phyloP scores from a whole-genome alignment of 2,113 vertebrate species.

The Carollia perspicillata region DNA sequence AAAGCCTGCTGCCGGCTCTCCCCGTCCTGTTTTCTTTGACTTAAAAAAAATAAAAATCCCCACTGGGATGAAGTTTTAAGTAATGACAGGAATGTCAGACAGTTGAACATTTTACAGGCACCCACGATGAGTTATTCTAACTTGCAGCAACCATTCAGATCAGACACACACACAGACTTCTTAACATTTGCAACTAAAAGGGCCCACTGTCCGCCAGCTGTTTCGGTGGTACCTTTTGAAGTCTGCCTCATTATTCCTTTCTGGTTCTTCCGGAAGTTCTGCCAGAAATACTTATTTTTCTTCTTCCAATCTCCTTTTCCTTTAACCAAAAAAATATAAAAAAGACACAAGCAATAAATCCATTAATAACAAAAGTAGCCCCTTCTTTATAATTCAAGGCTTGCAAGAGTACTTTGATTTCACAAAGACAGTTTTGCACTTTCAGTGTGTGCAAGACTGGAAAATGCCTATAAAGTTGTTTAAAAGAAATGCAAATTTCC shows the following conservation, averaged over 20 bases:
- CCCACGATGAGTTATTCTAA: background rate
- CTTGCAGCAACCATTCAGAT: background rate
- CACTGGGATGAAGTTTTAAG: background rate
- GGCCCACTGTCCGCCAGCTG: background rate
- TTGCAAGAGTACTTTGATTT: slow-evolving; percentile 57
- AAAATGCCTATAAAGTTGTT: slow-evolving; percentile 52
- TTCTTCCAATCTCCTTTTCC: slow-evolving; percentile 97
- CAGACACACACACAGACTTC: background rate
- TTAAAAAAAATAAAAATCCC: background rate
- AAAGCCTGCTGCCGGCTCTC: background rate
- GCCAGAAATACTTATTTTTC: slow-evolving; percentile 99
- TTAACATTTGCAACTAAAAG: background rate
- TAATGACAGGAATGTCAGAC: background rate
- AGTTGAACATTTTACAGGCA: background rate
- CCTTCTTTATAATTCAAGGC: slow-evolving; percentile 59
- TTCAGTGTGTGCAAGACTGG: slow-evolving; percentile 35
- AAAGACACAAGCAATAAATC: slow-evolving; percentile 56
- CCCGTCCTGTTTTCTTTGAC: background rate
- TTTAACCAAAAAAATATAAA: slow-evolving; percentile 75
- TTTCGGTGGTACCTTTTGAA: slow-evolving; percentile 89
- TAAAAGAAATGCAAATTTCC: slow-evolving; percentile 69
- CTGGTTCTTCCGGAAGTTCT: slow-evolving; percentile 95
- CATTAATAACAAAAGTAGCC: slow-evolving; percentile 71
- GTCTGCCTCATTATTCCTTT: slow-evolving; percentile 93
- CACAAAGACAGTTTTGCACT: background rate